Percentiles rank a stretch among this genome's conserved stretches.
Conservation (phyloP, 2,797 vertebrate species). For the Lithobates pipiens region DNA sequence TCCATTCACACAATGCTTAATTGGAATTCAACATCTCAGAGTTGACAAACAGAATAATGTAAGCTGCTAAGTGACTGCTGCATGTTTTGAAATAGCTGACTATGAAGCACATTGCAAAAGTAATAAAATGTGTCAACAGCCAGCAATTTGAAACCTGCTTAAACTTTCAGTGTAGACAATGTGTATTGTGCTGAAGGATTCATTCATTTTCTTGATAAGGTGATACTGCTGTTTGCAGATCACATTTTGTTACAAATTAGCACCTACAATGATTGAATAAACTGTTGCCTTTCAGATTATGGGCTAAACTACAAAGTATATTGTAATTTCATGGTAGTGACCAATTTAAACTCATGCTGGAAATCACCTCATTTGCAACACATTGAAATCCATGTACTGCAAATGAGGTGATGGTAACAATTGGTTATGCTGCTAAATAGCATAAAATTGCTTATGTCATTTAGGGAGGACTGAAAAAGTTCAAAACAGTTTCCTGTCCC, state of each 20-base stretch:
- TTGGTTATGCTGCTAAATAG: not conserved
- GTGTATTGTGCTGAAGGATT: not conserved
- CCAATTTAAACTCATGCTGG: not conserved
- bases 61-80: slow-evolving; percentile 19
- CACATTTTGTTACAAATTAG: slow-evolving; percentile 5
- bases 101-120: not conserved
- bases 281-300: not conserved
- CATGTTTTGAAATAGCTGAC: slow-evolving; percentile 15
- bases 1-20: slow-evolving; percentile 1
- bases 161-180: slow-evolving; percentile 5
- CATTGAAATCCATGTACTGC: not conserved
- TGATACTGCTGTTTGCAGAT: not conserved
- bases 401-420: not conserved
- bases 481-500: not conserved
- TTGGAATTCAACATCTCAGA: not conserved
- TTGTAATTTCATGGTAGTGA: not conserved
- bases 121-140: slow-evolving; percentile 24
- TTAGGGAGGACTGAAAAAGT: not conserved
- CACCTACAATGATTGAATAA: not conserved
- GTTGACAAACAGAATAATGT: slow-evolving; percentile 11
- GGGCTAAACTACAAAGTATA: not conserved
- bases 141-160: slow-evolving; percentile 4
- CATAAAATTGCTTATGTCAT: not conserved
- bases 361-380: not conserved
- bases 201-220: slow-evolving; percentile 4